phyloP scores from a whole-genome alignment of 2,888 invertebrate genomes.

The Apamea sordens region DNA sequence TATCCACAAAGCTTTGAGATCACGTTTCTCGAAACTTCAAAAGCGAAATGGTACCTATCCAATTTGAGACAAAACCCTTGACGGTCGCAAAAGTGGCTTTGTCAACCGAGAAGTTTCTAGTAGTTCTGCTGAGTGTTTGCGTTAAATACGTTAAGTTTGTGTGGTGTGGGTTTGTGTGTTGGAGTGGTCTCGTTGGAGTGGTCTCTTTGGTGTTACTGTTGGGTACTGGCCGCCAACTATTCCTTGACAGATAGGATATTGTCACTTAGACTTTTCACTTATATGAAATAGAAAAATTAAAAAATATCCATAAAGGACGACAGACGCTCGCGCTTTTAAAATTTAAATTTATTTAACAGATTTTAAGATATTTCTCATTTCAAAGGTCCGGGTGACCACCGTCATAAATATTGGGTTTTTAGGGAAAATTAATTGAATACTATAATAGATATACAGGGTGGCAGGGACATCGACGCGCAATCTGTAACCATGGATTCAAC shows the following conservation, averaged over 20 bases:
- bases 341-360: not conserved
- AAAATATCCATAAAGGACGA: not conserved
- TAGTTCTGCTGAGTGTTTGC: not conserved
- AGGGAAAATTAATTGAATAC: too few relatives aligned
- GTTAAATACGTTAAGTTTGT: not conserved
- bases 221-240: too few relatives aligned
- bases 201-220: not conserved
- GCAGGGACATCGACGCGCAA: too few relatives aligned
- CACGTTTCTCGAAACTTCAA: not conserved
- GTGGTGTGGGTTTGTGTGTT: too few relatives aligned
- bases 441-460: too few relatives aligned
- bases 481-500: too few relatives aligned
- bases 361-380: not conserved
- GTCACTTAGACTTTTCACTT: too few relatives aligned
- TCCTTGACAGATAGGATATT: not conserved
- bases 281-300: not conserved
- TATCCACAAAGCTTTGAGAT: constrained; percentile 25
- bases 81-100: not conserved
- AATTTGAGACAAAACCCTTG: constrained; percentile 19
- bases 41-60: constrained; percentile 4
- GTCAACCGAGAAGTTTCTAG: not conserved
- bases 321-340: not conserved
- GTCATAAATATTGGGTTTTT: not conserved
- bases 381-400: not conserved
- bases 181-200: too few relatives aligned